A percentile compares a stretch with the other conserved stretches of the same genome.
These are phyloP conservation scores for Drosophila mayaguana DNA, from an alignment of 2,888 invertebrate genomes.

Conservation along the genomic window DNA sequence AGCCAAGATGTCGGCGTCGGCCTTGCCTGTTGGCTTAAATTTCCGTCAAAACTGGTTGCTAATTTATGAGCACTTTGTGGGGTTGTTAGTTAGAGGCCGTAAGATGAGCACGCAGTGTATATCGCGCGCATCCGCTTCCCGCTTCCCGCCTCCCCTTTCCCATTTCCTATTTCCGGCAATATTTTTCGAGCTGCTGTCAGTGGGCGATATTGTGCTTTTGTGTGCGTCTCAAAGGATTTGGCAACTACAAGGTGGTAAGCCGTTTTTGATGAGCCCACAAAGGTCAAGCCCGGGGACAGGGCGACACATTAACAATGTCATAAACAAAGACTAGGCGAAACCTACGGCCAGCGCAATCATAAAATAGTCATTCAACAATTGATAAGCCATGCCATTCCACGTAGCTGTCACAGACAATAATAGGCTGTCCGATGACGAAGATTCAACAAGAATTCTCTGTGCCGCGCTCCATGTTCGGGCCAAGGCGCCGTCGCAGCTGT, in stretches of 20 bases:
- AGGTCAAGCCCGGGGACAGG: slow-evolving; percentile 36
- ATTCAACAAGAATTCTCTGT: neutral
- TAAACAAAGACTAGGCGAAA: slow-evolving; percentile 27
- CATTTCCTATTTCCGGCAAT: slow-evolving; percentile 46
- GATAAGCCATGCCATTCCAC: slow-evolving; percentile 52
- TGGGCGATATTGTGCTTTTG: slow-evolving; percentile 14
- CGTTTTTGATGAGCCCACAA: slow-evolving; percentile 56
- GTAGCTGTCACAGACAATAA: slow-evolving; percentile 34
- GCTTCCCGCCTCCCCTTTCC: slow-evolving; percentile 60
- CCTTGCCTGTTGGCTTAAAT: slow-evolving; percentile 51
- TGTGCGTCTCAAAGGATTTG: slow-evolving; percentile 54
- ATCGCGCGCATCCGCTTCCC: slow-evolving; percentile 56
- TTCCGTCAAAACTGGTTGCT: slow-evolving; percentile 70
- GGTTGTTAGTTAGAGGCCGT: slow-evolving; percentile 57
- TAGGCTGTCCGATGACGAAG: slow-evolving; percentile 9
- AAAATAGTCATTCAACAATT: slow-evolving; percentile 58
- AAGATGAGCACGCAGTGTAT: slow-evolving; percentile 59
- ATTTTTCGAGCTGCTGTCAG: slow-evolving; percentile 37
- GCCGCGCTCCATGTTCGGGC: slow-evolving; percentile 1
- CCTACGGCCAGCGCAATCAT: slow-evolving; percentile 41
- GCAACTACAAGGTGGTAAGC: slow-evolving; percentile 56
- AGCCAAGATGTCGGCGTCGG: neutral
- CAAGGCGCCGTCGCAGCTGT: slow-evolving; percentile 12
- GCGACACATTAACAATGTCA: slow-evolving; percentile 18
- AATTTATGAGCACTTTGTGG: slow-evolving; percentile 62